Evolutionary conservation across 2,888 invertebrate genomes (phyloP).

Genomic region (Hyles lineata): DNA sequence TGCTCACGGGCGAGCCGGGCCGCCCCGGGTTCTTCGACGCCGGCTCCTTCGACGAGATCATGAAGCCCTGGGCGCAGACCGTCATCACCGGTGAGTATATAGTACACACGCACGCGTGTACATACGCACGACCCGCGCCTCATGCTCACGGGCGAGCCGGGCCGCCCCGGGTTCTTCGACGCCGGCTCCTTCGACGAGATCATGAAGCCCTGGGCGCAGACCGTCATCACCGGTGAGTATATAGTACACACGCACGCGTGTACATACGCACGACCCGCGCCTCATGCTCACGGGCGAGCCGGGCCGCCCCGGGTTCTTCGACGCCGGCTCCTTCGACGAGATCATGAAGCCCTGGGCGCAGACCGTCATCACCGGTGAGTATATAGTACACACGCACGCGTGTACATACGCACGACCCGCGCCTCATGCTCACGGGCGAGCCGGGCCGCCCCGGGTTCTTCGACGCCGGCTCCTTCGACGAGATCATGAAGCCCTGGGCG

Average conservation of each 20-base stretch:
- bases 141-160: slow-evolving; percentile 90
- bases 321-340: slow-evolving; percentile 94
- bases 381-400: not conserved
- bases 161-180: slow-evolving; percentile 94
- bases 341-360: slow-evolving; percentile 99
- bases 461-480: no score
- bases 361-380: slow-evolving; percentile 92
- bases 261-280: slow-evolving; percentile 94
- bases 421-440: no score
- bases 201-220: slow-evolving; percentile 99
- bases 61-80: slow-evolving; percentile 99
- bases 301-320: slow-evolving; percentile 92
- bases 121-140: slow-evolving; percentile 62
- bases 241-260: not conserved
- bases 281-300: slow-evolving; percentile 92
- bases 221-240: slow-evolving; percentile 90
- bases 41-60: slow-evolving; percentile 96
- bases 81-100: slow-evolving; percentile 88
- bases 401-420: no score
- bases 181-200: slow-evolving; percentile 95
- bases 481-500: no score
- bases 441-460: no score
- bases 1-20: slow-evolving; percentile 89
- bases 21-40: slow-evolving; percentile 94
- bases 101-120: no score